Evolutionary conservation across 2,888 invertebrate species (phyloP).

Genomic region (Pachymerium ferrugineum): DNA sequence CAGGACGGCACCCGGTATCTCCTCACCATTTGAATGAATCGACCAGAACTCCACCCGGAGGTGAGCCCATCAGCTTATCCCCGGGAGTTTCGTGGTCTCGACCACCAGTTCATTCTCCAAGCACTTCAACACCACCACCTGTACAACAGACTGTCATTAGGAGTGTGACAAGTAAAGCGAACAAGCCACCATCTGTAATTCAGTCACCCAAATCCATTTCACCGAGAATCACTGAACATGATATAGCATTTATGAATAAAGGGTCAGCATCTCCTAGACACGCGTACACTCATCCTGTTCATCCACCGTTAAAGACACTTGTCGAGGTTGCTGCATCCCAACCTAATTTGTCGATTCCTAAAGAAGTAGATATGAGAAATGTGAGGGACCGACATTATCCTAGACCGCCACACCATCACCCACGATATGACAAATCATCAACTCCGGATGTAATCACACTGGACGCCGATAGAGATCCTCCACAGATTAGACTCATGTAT

Average conservation of each 20-base stretch:
- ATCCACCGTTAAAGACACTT: slow-evolving; percentile 79
- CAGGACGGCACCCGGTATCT: slow-evolving; percentile 30
- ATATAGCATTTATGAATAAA: slow-evolving; percentile 33
- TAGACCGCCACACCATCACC: not conserved
- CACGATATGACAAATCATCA: not conserved
- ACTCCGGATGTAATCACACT: slow-evolving; percentile 23
- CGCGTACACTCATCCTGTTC: slow-evolving; percentile 48
- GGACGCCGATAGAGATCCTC: slow-evolving; percentile 14
- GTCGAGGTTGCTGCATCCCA: slow-evolving; percentile 90
- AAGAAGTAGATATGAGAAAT: slow-evolving; percentile 37
- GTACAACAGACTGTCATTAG: slow-evolving; percentile 69
- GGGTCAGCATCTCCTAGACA: slow-evolving; percentile 38
- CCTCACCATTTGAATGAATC: slow-evolving; percentile 36
- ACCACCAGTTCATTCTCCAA: slow-evolving; percentile 32
- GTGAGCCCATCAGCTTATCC: not conserved
- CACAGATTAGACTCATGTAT: not conserved
- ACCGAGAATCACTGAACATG: slow-evolving; percentile 37
- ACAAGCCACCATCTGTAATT: slow-evolving; percentile 40
- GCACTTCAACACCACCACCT: slow-evolving; percentile 43
- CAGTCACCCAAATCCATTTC: slow-evolving; percentile 41
- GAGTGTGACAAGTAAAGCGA: slow-evolving; percentile 39
- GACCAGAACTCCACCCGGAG: slow-evolving; percentile 37
- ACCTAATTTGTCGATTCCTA: slow-evolving; percentile 76
- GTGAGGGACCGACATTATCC: slow-evolving; percentile 30
- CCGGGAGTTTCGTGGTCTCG: not conserved